These are phyloP conservation scores for Peromyscus nudipes DNA, from an alignment of 2,797 vertebrate genomes.

Conservation along the genomic window DNA sequence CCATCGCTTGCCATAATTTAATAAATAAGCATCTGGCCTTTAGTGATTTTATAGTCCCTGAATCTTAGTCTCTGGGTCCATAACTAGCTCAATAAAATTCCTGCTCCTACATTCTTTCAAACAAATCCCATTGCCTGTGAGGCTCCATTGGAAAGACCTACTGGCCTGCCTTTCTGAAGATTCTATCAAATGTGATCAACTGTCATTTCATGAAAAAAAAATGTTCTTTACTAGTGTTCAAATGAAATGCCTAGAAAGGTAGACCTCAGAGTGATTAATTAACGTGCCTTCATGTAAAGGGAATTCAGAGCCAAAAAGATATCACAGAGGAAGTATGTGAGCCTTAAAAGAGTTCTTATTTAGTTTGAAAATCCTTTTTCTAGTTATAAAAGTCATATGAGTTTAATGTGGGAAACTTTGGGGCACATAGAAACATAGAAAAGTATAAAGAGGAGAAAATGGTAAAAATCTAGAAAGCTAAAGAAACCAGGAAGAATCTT, in stretches of 20 bases:
- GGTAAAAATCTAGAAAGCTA: slow-evolving; percentile 13
- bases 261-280: neutral
- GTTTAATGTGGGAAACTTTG: slow-evolving; percentile 32
- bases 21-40: neutral
- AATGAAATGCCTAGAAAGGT: slow-evolving; percentile 29
- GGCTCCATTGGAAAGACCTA: neutral
- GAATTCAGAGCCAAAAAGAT: slow-evolving; percentile 18
- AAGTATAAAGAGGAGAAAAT: slow-evolving; percentile 40
- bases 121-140: neutral
- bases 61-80: slow-evolving; percentile 2
- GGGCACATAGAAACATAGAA: neutral
- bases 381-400: slow-evolving; percentile 52
- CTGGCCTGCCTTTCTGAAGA: neutral
- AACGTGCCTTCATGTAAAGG: neutral
- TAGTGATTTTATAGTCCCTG: neutral
- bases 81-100: neutral
- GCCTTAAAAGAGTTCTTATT: slow-evolving; percentile 21
- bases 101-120: neutral
- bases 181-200: slow-evolving; percentile 18
- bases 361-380: neutral
- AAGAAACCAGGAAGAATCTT: slow-evolving; percentile 36
- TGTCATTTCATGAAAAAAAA: neutral
- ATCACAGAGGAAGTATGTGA: slow-evolving; percentile 30
- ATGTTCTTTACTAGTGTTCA: slow-evolving; percentile 7
- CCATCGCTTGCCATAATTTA: slow-evolving; percentile 39